Evolutionary conservation across 2,888 invertebrate species (phyloP), one percentile per base, ranked within the genome.

Genomic region (Mamestra brassicae): DNA sequence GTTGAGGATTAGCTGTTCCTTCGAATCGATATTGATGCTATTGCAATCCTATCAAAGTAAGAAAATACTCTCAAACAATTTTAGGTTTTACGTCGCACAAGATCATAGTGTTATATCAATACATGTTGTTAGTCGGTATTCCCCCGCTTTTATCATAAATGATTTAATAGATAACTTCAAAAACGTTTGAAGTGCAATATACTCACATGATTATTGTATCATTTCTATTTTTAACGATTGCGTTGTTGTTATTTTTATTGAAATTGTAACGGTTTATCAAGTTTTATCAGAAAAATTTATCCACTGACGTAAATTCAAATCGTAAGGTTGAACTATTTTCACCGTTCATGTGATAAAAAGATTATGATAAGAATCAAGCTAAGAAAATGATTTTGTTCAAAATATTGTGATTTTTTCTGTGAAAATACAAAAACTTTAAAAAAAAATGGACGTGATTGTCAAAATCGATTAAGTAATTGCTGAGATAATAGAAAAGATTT

Each of bases 141-240:
- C 36, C 8, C 26, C 4, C 8, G 45, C 0, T 60, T 15, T 4
- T 45, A 34, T 15, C 13, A n/a, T 3, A 60, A 8, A 26, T 45
- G 8, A 50, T 42, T 17, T 47, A 4, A 38, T 34, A 57, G 38
- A 52, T 62, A 77, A 57, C 8, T 26, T 77, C 4, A 64, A 36
- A 67, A 62, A 68, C 74, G 74, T 71, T 64, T 55, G 42, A 57
- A 57, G 47, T 57, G 57, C 64, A 54, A 73, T 50, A 45, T 47
- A 50, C 38, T 54, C 60, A 54, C 42, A 42, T 71, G 57, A 62
- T 52, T 36, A 71, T 75, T 67, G n/a, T 74, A 79, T 88, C 87
- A 88, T 82, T 81, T 74, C 86, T 88, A 86, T 88, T 85, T 87
- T 77, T 76, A 85, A 66, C 71, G 75, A 80, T 86, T 78, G 67